phyloP scores from a whole-genome alignment of 2,113 vertebrate genomes.

The Sula dactylatra region DNA sequence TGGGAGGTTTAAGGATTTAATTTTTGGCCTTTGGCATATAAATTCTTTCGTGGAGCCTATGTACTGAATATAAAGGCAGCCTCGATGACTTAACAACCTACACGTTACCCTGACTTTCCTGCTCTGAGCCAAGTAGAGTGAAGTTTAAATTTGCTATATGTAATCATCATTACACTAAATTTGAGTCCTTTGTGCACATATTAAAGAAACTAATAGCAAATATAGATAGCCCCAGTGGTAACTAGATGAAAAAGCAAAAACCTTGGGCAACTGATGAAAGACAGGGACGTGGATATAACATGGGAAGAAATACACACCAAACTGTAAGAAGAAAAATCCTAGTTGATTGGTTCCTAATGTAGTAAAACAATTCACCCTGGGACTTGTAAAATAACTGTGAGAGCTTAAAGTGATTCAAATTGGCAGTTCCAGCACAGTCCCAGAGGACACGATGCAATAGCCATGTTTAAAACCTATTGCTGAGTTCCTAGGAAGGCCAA shows the following conservation, averaged over 20 bases:
- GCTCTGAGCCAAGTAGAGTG: not conserved
- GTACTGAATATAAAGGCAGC: not conserved
- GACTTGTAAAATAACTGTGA: conserved; percentile 22
- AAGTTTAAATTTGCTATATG: not conserved
- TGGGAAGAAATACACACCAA: conserved; percentile 3
- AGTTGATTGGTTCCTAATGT: conserved; percentile 12
- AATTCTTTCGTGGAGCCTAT: not conserved
- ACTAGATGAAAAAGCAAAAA: not conserved
- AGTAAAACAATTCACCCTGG: not conserved
- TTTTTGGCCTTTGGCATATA: not conserved
- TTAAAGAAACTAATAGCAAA: not conserved
- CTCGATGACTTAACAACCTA: not conserved
- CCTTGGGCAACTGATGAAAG: not conserved
- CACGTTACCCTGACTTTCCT: not conserved
- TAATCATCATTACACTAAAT: not conserved
- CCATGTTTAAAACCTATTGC: not conserved
- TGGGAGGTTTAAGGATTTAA: not conserved
- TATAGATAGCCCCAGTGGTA: conserved; percentile 2
- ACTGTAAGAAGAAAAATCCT: conserved; percentile 37
- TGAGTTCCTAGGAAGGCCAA: not conserved
- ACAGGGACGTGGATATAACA: not conserved
- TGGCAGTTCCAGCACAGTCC: conserved; percentile 3
- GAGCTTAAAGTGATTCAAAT: conserved; percentile 26
- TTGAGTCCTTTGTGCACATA: not conserved
- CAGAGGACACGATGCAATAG: not conserved